Conservation (phyloP, 1,140 invertebrate species). For the Papilio xuthus region DNA sequence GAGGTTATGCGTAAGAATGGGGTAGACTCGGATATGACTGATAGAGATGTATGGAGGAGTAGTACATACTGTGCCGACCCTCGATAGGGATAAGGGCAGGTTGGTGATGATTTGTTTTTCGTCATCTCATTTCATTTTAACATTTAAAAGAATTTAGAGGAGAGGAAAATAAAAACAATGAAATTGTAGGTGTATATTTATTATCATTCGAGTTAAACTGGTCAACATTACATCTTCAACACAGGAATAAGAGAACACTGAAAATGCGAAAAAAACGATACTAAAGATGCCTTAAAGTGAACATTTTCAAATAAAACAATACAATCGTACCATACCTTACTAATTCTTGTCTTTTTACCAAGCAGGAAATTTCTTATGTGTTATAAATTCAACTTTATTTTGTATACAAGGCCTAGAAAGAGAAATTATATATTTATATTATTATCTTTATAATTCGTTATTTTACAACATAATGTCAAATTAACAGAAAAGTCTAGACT, state of each 20-base stretch:
- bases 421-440: not conserved
- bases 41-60: too few species aligned
- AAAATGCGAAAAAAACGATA: not conserved
- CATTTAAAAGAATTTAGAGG: too few species aligned
- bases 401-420: slow-evolving; percentile 45
- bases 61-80: too few species aligned
- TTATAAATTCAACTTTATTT: slow-evolving; percentile 48
- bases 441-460: not conserved
- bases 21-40: too few species aligned
- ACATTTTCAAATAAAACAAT: not conserved
- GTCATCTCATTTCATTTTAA: too few species aligned
- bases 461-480: not conserved
- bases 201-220: not conserved
- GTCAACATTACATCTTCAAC: slow-evolving; percentile 4
- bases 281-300: too few species aligned
- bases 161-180: not conserved
- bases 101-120: too few species aligned
- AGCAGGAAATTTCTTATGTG: slow-evolving; percentile 51
- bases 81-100: too few species aligned
- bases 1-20: too few species aligned
- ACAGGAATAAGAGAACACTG: not conserved
- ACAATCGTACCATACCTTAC: slow-evolving; percentile 34
- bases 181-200: not conserved
- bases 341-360: slow-evolving; percentile 54
- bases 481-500: not conserved